Conservation (phyloP, 2,888 invertebrate genomes). For the Scaptomyza flava region DNA sequence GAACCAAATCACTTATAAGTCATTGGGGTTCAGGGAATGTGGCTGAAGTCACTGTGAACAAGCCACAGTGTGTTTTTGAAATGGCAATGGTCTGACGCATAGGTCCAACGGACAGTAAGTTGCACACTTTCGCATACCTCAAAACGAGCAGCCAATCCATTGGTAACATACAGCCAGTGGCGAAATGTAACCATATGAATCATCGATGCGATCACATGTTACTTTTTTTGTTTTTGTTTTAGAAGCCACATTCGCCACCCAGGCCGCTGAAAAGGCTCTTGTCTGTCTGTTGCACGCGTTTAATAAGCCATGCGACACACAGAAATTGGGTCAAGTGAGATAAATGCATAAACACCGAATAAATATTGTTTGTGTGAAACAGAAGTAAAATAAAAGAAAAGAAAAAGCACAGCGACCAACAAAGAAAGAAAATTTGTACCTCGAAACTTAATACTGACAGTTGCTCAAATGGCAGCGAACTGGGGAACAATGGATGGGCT, state of each 20-base stretch:
- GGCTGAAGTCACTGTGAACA: not conserved
- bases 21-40: constrained; percentile 2
- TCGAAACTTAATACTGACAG: constrained; percentile 47
- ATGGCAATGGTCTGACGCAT: constrained; percentile 68
- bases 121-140: constrained; percentile 23
- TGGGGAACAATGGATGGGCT: constrained; percentile 69
- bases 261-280: constrained; percentile 42
- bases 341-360: constrained; percentile 59
- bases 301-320: constrained; percentile 70
- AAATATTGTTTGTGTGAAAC: constrained; percentile 18
- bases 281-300: constrained; percentile 37
- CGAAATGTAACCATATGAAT: constrained; percentile 71
- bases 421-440: constrained; percentile 51
- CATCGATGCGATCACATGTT: constrained; percentile 44
- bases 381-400: constrained; percentile 20
- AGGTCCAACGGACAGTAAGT: constrained; percentile 33
- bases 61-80: constrained; percentile 23
- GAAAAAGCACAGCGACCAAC: constrained; percentile 44
- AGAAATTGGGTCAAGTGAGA: constrained; percentile 73
- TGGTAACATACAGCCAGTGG: constrained; percentile 35
- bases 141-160: constrained; percentile 22
- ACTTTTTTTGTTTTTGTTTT: constrained; percentile 8
- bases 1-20: constrained; percentile 7
- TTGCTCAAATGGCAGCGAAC: constrained; percentile 29
- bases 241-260: constrained; percentile 54